Conservation (phyloP, 2,888 invertebrate genomes). For the Drosophila pseudotalamancana region DNA sequence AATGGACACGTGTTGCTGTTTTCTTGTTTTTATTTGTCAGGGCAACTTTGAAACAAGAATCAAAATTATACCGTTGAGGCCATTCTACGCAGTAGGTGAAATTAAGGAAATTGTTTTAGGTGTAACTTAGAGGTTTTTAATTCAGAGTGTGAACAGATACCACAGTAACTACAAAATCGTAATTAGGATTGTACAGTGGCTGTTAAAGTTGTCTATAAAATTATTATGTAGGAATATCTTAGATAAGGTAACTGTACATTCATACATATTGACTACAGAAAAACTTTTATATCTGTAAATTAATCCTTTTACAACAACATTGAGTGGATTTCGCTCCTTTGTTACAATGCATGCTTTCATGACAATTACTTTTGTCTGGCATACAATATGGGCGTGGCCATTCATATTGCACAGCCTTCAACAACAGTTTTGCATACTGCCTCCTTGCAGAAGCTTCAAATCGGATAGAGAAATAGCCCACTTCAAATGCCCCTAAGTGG, state of each 20-base stretch:
- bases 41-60: constrained; percentile 38
- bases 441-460: constrained; percentile 33
- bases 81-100: background rate
- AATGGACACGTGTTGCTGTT: constrained; percentile 76
- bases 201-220: too few species aligned
- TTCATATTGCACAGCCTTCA: constrained; percentile 25
- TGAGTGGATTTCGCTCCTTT: background rate
- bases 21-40: constrained; percentile 69
- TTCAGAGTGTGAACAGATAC: background rate
- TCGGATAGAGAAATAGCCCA: too few species aligned
- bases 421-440: constrained; percentile 43
- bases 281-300: background rate
- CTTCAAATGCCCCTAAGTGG: constrained; percentile 74
- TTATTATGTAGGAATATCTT: too few species aligned
- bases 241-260: too few species aligned
- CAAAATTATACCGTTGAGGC: constrained; percentile 4
- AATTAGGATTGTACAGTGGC: too few species aligned
- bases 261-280: background rate
- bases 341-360: constrained; percentile 21
- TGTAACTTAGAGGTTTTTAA: constrained; percentile 37
- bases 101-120: constrained; percentile 1
- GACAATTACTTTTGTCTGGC: constrained; percentile 47
- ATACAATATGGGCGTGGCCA: constrained; percentile 42
- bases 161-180: background rate
- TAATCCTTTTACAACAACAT: background rate